Conservation (phyloP, 2,797 vertebrate genomes). For the Lepus townsendii region DNA sequence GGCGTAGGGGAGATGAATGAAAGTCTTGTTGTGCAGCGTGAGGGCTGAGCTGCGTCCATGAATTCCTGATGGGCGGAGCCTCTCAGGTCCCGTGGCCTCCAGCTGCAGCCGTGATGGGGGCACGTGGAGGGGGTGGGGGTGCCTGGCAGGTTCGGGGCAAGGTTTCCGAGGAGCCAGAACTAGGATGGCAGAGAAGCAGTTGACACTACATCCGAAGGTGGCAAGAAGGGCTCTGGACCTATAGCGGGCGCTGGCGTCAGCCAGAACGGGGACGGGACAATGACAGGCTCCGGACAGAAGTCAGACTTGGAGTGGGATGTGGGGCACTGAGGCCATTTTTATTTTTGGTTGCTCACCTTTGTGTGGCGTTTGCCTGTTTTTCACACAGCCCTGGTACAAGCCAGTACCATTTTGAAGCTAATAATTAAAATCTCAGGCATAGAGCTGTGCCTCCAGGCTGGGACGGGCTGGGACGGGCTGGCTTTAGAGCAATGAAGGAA, state of each 20-base stretch:
- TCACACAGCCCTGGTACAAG: neutral
- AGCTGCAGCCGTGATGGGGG: neutral
- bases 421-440: conserved; percentile 19
- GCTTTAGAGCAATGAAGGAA: neutral
- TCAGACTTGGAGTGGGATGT: neutral
- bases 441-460: neutral
- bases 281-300: conserved; percentile 23
- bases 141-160: neutral
- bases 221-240: neutral
- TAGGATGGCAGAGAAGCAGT: neutral
- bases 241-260: neutral
- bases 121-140: neutral
- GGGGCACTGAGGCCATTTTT: neutral
- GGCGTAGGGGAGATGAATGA: conserved; percentile 46
- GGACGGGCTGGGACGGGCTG: neutral
- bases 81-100: neutral
- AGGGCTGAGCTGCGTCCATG: neutral
- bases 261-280: neutral
- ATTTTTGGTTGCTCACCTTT: conserved; percentile 39
- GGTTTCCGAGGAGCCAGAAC: conserved; percentile 42
- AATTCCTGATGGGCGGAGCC: conserved; percentile 51
- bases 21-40: conserved; percentile 55
- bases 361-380: neutral
- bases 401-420: neutral
- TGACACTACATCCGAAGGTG: conserved; percentile 32